These are phyloP conservation scores for Camponotus fellah DNA, from an alignment of 2,888 invertebrate genomes.

Conservation along the genomic window DNA sequence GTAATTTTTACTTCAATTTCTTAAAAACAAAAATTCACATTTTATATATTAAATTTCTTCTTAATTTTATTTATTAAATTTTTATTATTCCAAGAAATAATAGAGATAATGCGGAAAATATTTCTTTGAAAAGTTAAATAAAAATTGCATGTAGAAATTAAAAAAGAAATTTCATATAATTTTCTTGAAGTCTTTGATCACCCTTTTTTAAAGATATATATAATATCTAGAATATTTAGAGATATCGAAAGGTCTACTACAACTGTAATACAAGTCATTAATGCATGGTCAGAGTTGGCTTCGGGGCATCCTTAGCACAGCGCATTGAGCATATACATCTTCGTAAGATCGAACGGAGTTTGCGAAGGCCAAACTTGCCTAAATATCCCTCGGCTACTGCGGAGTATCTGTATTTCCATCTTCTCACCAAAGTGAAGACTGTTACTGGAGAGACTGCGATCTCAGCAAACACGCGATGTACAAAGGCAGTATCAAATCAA, in stretches of 20 bases:
- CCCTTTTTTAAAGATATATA: not conserved
- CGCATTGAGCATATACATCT: slow-evolving; percentile 31
- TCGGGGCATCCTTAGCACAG: slow-evolving; percentile 13
- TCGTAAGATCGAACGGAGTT: slow-evolving; percentile 44
- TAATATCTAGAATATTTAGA: not conserved
- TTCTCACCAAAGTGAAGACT: not conserved
- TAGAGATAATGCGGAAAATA: not conserved
- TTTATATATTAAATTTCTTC: not conserved
- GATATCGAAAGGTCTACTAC: not conserved
- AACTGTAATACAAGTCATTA: slow-evolving; percentile 13
- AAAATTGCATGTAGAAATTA: not conserved
- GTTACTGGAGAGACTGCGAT: slow-evolving; percentile 17
- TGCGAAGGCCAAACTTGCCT: slow-evolving; percentile 43
- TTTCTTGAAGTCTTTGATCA: not conserved
- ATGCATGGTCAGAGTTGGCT: slow-evolving; percentile 40
- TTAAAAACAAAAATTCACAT: not conserved
- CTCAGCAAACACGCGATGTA: slow-evolving; percentile 31
- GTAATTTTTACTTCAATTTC: not conserved
- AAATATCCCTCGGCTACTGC: slow-evolving; percentile 43
- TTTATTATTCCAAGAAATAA: no score
- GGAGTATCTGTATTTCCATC: slow-evolving; percentile 12
- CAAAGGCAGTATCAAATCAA: slow-evolving; percentile 39
- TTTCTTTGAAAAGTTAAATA: not conserved
- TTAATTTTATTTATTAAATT: no score
- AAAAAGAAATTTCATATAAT: not conserved